Evolutionary conservation across 1,140 invertebrate species (phyloP).

Genomic region (Maniola jurtina): DNA sequence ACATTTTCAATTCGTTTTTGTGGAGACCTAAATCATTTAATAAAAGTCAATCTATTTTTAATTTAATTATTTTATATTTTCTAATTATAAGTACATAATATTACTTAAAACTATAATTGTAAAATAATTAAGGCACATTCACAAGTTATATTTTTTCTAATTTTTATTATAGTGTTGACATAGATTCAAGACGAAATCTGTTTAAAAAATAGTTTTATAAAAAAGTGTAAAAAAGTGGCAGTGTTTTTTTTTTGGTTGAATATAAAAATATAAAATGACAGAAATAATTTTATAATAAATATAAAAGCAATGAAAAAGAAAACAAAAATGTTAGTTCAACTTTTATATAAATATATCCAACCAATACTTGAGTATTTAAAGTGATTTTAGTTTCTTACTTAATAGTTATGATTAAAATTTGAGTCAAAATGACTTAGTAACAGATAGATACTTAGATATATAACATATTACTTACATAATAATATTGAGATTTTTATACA

Average conservation of each 20-base stretch:
- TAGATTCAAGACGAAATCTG: slow-evolving; percentile 10
- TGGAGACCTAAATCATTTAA: not conserved
- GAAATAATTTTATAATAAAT: slow-evolving; percentile 21
- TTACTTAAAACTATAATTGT: slow-evolving; percentile 59
- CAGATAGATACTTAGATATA: not conserved
- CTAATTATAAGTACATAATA: slow-evolving; percentile 41
- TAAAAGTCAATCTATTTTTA: slow-evolving; percentile 25
- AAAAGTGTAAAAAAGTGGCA: slow-evolving; percentile 25
- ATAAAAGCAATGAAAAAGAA: slow-evolving; percentile 25
- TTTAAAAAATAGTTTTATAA: slow-evolving; percentile 1
- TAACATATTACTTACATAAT: no score
- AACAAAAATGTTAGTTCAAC: not conserved
- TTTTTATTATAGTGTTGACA: slow-evolving; percentile 22
- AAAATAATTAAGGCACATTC: slow-evolving; percentile 74
- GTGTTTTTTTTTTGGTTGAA: slow-evolving; percentile 24
- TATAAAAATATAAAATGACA: slow-evolving; percentile 14
- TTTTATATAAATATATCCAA: slow-evolving; percentile 16
- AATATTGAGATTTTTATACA: no score
- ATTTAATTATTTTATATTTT: slow-evolving; percentile 43
- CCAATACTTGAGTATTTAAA: slow-evolving; percentile 17
- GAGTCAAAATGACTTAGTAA: slow-evolving; percentile 3
- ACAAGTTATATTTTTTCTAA: slow-evolving; percentile 24
- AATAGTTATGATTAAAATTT: not conserved
- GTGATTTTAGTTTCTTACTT: not conserved
- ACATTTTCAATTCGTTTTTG: no score